Evolutionary conservation across 1,140 invertebrate species (phyloP).

Genomic region (Bombyx mori): DNA sequence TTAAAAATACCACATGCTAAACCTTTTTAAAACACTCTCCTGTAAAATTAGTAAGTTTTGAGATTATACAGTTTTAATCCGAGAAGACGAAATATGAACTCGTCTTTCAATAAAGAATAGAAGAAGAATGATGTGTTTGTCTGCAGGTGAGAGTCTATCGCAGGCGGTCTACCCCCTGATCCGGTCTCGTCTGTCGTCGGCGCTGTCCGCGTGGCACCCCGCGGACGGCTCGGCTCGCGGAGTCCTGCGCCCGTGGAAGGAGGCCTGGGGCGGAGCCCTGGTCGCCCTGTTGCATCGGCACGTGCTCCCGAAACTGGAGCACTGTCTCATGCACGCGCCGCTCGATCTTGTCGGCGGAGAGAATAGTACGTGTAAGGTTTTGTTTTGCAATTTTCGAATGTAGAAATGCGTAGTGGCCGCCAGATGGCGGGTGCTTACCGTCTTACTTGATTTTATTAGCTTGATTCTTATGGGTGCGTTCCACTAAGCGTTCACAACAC

Average conservation of each 20-base stretch:
- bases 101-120: too few species aligned
- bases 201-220: conserved; percentile 92
- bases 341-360: conserved; percentile 81
- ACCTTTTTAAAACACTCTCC: too few species aligned
- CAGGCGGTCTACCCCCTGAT: conserved; percentile 94
- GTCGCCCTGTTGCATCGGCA: conserved; percentile 89
- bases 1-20: too few species aligned
- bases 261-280: conserved; percentile 85
- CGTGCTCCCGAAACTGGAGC: conserved; percentile 91
- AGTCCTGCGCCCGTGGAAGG: conserved; percentile 94
- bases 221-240: conserved; percentile 91
- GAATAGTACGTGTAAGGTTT: conserved; percentile 28
- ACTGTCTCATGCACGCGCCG: conserved; percentile 78
- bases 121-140: background rate
- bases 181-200: conserved; percentile 90
- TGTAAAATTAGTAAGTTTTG: too few species aligned
- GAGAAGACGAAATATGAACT: too few species aligned
- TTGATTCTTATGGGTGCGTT: too few species aligned
- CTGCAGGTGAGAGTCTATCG: conserved; percentile 27
- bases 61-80: too few species aligned
- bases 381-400: too few species aligned
- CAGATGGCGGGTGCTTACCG: too few species aligned
- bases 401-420: too few species aligned
- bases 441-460: too few species aligned
- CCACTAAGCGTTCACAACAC: too few species aligned